These are phyloP conservation scores for Orchesellides sinensis DNA, from an alignment of 2,888 invertebrate genomes.

Conservation along the genomic window DNA sequence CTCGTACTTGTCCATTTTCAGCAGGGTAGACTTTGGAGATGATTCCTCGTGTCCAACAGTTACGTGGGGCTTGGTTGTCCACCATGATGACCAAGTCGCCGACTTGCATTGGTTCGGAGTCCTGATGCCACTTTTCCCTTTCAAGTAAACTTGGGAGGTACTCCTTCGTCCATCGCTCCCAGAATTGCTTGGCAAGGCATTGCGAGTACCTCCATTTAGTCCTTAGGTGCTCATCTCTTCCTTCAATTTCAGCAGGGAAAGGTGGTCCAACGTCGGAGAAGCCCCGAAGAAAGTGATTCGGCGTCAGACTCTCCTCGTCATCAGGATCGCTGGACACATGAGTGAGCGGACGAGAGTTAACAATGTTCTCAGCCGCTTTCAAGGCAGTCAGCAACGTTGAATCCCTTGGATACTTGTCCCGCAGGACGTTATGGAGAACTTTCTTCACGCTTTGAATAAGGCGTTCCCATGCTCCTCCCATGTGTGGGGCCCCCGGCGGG, in stretches of 20 bases:
- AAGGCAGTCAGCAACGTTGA: slow-evolving; percentile 2
- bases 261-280: not conserved
- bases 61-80: slow-evolving; percentile 20
- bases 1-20: slow-evolving; percentile 19
- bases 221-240: not conserved
- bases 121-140: slow-evolving; percentile 9
- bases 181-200: not conserved
- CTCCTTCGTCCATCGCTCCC: slow-evolving; percentile 23
- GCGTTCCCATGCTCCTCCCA: slow-evolving; percentile 11
- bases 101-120: not conserved
- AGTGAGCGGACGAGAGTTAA: slow-evolving; percentile 21
- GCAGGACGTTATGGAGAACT: not conserved
- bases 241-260: not conserved
- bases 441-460: slow-evolving; percentile 22
- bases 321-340: slow-evolving; percentile 15
- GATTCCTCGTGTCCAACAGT: not conserved
- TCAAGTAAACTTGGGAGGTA: slow-evolving; percentile 4
- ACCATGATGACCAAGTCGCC: slow-evolving; percentile 36
- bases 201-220: slow-evolving; percentile 16
- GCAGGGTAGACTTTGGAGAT: not conserved
- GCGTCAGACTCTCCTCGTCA: not conserved
- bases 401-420: slow-evolving; percentile 21
- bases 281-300: slow-evolving; percentile 35
- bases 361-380: slow-evolving; percentile 24
- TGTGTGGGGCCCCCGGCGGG: not conserved